Percentiles rank a stretch among this genome's conserved stretches.
phyloP scores from a whole-genome alignment of 2,797 vertebrate genomes.

The Oceanodroma leucorhoa region DNA sequence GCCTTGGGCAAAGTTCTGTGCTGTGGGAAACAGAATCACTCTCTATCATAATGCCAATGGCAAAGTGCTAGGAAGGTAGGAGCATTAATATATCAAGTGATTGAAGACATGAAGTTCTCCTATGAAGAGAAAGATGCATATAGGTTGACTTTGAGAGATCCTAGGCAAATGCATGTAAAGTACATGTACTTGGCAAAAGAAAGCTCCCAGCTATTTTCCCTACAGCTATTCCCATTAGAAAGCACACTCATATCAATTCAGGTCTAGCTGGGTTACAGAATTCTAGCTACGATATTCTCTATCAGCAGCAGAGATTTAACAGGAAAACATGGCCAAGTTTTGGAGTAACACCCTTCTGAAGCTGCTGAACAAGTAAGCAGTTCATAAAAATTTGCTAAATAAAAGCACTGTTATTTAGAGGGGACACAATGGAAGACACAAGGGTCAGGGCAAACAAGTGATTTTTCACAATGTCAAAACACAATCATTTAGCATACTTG shows the following conservation, averaged over 20 bases:
- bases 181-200: background rate
- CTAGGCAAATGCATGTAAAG: background rate
- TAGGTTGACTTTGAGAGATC: background rate
- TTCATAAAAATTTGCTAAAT: background rate
- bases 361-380: background rate
- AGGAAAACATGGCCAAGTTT: background rate
- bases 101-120: background rate
- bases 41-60: background rate
- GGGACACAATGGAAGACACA: background rate
- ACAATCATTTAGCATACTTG: background rate
- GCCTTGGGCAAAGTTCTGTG: constrained; percentile 22
- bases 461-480: background rate
- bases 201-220: background rate
- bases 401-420: background rate
- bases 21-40: background rate
- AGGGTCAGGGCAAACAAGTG: background rate
- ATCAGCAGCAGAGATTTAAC: background rate
- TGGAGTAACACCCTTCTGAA: background rate
- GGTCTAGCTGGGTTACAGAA: background rate
- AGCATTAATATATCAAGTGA: constrained; percentile 25
- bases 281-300: background rate
- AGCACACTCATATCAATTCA: background rate
- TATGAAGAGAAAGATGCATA: background rate
- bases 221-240: background rate
- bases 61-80: background rate